Evolutionary conservation across 2,797 vertebrate genomes (phyloP), one percentile per base, ranked within the genome.

Genomic region (Aselliscus stoliczkanus): DNA sequence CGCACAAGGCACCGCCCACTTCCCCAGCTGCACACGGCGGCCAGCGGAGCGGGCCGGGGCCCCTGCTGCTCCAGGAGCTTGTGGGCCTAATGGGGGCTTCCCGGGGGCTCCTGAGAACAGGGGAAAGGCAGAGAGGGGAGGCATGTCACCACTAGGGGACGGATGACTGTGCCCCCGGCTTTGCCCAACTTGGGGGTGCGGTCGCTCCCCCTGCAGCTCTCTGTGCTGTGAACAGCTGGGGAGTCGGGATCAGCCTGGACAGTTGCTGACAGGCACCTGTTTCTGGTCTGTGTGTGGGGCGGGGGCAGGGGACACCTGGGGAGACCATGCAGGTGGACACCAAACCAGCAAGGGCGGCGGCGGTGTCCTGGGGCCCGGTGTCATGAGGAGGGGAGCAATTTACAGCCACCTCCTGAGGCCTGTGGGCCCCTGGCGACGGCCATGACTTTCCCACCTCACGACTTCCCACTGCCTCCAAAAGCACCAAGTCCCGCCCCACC

Each of bases 101-200:
- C 8, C 3, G 17, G 54, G 58, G 44, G 31, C 18, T 50, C 42
- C 73, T 95, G 75, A 44, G 67, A 21, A 42, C 2, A 34, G 52
- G 31, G 75, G 47, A 50, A 50, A 50, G 47, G 47, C 47, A 50
- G 47, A 50, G 47, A 15, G 47, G 47, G 47, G 47, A 50, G 14
- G 47, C 47, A 50, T 4, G 47, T 50, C 47, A 50, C 47, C 47
- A 50, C 47, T 3, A 14, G 47, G 47, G 47, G 47, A 50, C 13
- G 3, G 47, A 14, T 50, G 2, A 14, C 47, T 50, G 47, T 14
- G 14, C 15, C 13, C 47, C 47, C 47, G 47, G 47, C 47, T 50
- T 50, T 13, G 65, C 34, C 20, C 65, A 20, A 34, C 1, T 1
- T 0, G 34, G 65, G 3, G 2, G 18, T 9, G 4, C 34, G 1